Evolutionary conservation across 1,140 invertebrate species (phyloP), one percentile per base, ranked within the genome.

Genomic region (Aleiodes sp.): DNA sequence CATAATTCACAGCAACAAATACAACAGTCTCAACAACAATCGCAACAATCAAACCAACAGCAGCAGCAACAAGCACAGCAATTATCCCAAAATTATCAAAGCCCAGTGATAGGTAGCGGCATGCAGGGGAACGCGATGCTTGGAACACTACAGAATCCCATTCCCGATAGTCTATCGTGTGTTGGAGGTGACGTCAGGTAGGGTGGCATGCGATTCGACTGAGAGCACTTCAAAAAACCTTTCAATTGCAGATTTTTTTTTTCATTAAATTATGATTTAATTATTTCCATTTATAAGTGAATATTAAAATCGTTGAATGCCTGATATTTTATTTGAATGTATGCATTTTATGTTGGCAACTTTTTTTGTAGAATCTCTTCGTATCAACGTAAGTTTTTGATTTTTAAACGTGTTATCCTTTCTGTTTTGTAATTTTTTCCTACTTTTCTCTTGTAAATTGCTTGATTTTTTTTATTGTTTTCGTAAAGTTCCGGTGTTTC

Each of bases 151-250:
- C 82, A 84, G 69, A 84, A 84, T 70, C 80, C 83, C 35, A 82
- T 84, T 73, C 82, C 83, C 66, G 86, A 87, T 77, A 86, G 82
- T 70, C 76, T 89, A 19, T 86, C 87, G 72, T 88, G 87, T 68
- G 87, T 89, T 71, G 87, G 88, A 70, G 88, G 88, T 24, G 89
- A 90, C 76, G 88, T 90, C 73, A 86, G 84, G 84, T 86, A 86
- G 83, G 83, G 77, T 70, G 72, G 79, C 73, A 80, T 75, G 75
- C 65, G 73, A 60, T 71, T 28, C 37, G n/a, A 56, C 16, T 33
- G 41, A 56, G 19, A 43, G 28, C 12, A 29, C 41, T 16, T 56
- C 7, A 1, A 33, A 33, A 8, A 33, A 7, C 12, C 31, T 33
- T 7, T 8, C 12, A 33, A 33, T 33, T 33, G 12, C 7, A 7